Evolutionary conservation across 30 jellyfish, hydroid and myxozoan species (phyloP).

Genomic region (Hydractinia symbiolongicarpus): DNA sequence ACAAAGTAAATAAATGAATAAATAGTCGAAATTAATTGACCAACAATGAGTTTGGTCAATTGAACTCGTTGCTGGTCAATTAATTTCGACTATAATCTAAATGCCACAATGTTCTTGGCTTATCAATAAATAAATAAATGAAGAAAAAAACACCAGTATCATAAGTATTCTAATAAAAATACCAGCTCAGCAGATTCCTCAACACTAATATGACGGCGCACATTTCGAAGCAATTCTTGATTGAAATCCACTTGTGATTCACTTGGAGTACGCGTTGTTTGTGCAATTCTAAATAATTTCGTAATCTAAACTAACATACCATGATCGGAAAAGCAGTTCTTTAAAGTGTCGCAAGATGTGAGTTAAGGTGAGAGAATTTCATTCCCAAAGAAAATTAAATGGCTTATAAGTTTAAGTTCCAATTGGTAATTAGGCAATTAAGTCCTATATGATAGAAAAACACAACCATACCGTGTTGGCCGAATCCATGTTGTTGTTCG

Average conservation of each 20-base stretch:
- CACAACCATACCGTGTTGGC: slow-evolving; percentile 50
- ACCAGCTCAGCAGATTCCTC: slow-evolving; percentile 55
- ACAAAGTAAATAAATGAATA: not conserved
- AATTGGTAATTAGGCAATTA: not conserved
- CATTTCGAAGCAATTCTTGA: slow-evolving; percentile 15
- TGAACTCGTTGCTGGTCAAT: not conserved
- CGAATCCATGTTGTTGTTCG: slow-evolving; percentile 87
- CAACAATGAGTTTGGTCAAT: not conserved
- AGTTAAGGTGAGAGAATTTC: too few relatives aligned
- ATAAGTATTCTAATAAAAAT: too few relatives aligned
- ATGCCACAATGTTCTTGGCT: too few relatives aligned
- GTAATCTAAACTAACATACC: too few relatives aligned
- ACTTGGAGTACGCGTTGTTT: not conserved
- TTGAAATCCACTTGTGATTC: not conserved
- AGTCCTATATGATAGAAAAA: not conserved
- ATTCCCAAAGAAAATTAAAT: too few relatives aligned
- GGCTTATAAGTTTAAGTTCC: too few relatives aligned
- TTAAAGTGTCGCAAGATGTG: too few relatives aligned
- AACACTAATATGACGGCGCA: slow-evolving; percentile 81
- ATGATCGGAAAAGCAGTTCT: too few relatives aligned
- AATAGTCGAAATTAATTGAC: not conserved
- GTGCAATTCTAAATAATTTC: not conserved
- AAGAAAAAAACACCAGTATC: too few relatives aligned
- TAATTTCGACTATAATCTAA: not conserved
- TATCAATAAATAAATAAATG: too few relatives aligned